Evolutionary conservation across 2,113 vertebrate genomes (phyloP), one percentile per base, ranked within the genome.

Genomic region (Axis porcinus): DNA sequence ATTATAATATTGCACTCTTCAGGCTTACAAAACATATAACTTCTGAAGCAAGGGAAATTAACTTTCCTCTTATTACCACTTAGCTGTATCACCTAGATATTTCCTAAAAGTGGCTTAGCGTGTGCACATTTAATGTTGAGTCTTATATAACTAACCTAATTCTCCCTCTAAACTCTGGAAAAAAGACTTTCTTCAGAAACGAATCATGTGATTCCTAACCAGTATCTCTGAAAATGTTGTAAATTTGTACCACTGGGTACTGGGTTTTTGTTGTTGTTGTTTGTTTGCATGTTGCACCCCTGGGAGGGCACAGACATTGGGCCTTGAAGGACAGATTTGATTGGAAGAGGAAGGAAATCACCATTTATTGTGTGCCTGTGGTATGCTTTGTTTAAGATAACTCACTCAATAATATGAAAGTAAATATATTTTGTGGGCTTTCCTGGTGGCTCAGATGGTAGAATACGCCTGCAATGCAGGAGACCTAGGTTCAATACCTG

Each of bases 31-130:
- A 96, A 76, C 85, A 92, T 74, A 21, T 15, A 96, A 88, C 67
- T 95, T 96, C 50, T 36, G 79, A 96, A 96, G 27, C 89, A 95
- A 81, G 93, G 94, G 91, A 98, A 97, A 97, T 98, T 98, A 97
- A 98, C 91, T 98, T 95, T 97, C 55, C 84, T 93, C 70, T 93
- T 96, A 60, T 83, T 94, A 86, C 70, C 57, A 78, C 23, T 92
- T 91, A 96, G 55, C 36, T 87, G 43, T 94, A 95, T 90, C 52
- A 90, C 43, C 45, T 55, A 55, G n/a, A 40, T 55, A 55, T 55
- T 83, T n/a, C 52, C 52, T 83, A 83, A 83, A 90, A 91, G 76
- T 94, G 81, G 70, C 60, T 70, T 89, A 76, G 8, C 54, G 43
- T 89, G 52, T 89, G 52, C 45, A 55, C 52, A 57, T 70, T 96